These are phyloP conservation scores for Mythimna albipuncta DNA, from an alignment of 2,888 invertebrate species.

Conservation along the genomic window DNA sequence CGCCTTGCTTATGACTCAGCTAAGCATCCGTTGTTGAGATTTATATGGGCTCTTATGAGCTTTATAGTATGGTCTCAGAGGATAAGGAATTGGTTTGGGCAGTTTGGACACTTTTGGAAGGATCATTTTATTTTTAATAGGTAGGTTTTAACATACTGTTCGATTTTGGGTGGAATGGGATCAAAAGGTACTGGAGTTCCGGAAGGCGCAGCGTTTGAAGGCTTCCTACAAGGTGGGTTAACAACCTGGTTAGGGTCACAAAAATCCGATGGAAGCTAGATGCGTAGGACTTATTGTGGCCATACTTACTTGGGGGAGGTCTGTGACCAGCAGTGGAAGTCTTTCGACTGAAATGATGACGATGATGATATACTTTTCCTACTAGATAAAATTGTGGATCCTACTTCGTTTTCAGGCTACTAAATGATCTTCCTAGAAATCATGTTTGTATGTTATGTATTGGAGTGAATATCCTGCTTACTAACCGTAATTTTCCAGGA, in stretches of 20 bases:
- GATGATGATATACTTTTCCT: too few species aligned
- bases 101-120: background rate
- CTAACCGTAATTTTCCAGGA: background rate
- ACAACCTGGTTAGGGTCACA: too few species aligned
- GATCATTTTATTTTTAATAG: background rate
- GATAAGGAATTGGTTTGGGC: background rate
- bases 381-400: background rate
- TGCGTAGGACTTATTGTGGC: too few species aligned
- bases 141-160: background rate
- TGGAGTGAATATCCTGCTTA: background rate
- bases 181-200: background rate
- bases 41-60: slow-evolving; percentile 23
- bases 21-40: slow-evolving; percentile 44
- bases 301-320: too few species aligned
- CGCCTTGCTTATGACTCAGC: slow-evolving; percentile 57
- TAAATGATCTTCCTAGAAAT: background rate
- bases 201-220: too few species aligned
- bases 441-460: background rate
- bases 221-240: too few species aligned
- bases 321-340: too few species aligned
- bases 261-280: too few species aligned
- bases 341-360: too few species aligned
- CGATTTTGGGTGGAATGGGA: too few species aligned
- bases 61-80: background rate
- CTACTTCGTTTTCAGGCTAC: background rate